phyloP scores from a whole-genome alignment of 1,140 invertebrate genomes.

The Stratiolaelaps scimitus region DNA sequence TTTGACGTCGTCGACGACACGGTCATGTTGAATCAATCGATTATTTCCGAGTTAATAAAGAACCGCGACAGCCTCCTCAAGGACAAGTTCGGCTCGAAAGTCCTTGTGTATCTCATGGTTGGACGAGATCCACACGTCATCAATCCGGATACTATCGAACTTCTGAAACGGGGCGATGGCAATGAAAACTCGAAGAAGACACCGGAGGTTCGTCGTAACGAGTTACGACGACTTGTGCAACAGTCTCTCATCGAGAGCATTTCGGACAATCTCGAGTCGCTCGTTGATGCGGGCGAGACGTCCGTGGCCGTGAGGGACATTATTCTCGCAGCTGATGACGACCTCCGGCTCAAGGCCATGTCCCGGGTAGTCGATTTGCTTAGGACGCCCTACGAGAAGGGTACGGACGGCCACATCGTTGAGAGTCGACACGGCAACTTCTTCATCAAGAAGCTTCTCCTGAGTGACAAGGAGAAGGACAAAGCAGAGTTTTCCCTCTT shows the following conservation, averaged over 20 bases:
- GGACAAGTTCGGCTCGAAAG: slow-evolving; percentile 51
- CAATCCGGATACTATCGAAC: slow-evolving; percentile 55
- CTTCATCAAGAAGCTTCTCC: slow-evolving; percentile 62
- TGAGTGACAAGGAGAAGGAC: slow-evolving; percentile 48
- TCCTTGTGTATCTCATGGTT: slow-evolving; percentile 66
- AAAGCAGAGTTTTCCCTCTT: slow-evolving; percentile 43
- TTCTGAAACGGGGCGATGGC: slow-evolving; percentile 56
- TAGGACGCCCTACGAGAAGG: slow-evolving; percentile 35
- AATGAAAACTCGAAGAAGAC: slow-evolving; percentile 58
- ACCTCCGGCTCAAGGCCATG: background rate
- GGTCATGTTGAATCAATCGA: slow-evolving; percentile 36
- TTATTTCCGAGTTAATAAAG: slow-evolving; percentile 58
- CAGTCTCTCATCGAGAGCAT: slow-evolving; percentile 52
- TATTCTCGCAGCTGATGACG: slow-evolving; percentile 33
- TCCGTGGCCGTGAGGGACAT: slow-evolving; percentile 5
- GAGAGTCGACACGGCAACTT: slow-evolving; percentile 66
- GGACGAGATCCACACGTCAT: slow-evolving; percentile 60
- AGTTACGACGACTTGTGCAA: slow-evolving; percentile 56
- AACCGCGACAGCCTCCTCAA: slow-evolving; percentile 56
- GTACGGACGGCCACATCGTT: slow-evolving; percentile 48
- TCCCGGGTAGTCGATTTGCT: slow-evolving; percentile 31
- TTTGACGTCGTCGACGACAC: slow-evolving; percentile 21
- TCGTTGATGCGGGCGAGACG: slow-evolving; percentile 45
- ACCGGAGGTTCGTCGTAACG: slow-evolving; percentile 52
- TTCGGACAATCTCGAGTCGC: slow-evolving; percentile 49